Conservation (phyloP, 2,888 invertebrate species). For the Gandaritis pyraliata region DNA sequence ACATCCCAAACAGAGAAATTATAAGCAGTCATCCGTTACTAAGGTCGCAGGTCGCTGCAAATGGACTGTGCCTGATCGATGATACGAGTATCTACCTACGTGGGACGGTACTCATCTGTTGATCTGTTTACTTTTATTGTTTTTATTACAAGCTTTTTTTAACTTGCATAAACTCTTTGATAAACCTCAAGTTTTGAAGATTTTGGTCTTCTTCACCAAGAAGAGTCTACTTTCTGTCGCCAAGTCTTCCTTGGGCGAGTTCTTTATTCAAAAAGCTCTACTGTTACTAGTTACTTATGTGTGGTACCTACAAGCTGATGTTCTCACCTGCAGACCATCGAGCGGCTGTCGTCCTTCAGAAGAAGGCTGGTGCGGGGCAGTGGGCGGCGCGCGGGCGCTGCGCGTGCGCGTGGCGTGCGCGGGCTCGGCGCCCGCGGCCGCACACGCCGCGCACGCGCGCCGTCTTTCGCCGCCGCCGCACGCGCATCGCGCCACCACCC, state of each 20-base stretch:
- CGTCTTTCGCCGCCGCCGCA: conserved; percentile 75
- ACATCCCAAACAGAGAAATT: conserved; percentile 17
- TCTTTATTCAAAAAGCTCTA: too few species aligned
- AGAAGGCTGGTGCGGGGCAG: conserved; percentile 62
- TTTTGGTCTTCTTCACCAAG: too few species aligned
- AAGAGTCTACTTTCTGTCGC: too few species aligned
- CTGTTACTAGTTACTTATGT: too few species aligned
- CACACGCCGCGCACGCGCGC: conserved; percentile 71
- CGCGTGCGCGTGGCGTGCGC: conserved; percentile 68
- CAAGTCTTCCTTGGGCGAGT: too few species aligned
- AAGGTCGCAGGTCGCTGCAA: conserved; percentile 37
- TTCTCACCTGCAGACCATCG: conserved; percentile 63
- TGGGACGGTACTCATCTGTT: conserved; percentile 8
- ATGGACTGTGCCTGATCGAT: conserved; percentile 34
- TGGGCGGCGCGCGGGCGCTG: conserved; percentile 45
- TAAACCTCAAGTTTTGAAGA: too few species aligned
- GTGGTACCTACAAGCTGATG: not conserved
- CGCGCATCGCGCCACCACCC: conserved; percentile 76
- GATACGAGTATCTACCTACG: not conserved
- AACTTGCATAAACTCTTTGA: too few species aligned
- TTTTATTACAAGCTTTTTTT: too few species aligned
- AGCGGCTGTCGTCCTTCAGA: conserved; percentile 73
- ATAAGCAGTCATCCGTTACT: conserved; percentile 30
- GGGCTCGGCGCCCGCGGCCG: conserved; percentile 48
- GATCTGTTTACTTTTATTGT: not conserved